phyloP scores from a whole-genome alignment of 2,113 vertebrate genomes.

The Microcebus ravelobensis region DNA sequence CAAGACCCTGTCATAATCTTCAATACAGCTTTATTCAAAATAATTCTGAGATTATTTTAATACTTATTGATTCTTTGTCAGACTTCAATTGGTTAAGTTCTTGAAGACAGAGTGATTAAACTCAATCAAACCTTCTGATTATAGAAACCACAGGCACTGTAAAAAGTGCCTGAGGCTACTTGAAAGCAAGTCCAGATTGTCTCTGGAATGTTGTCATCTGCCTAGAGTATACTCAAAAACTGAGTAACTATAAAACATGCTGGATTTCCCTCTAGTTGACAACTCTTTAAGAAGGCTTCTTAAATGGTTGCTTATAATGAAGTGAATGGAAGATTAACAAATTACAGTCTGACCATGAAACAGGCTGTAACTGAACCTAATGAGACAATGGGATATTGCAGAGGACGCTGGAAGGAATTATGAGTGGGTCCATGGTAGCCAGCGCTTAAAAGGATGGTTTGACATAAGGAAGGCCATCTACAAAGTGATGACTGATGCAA shows the following conservation, averaged over 20 bases:
- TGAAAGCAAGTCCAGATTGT: background rate
- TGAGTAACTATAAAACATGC: slow-evolving; percentile 7
- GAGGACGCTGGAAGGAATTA: slow-evolving; percentile 42
- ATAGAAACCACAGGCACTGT: background rate
- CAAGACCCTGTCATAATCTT: background rate
- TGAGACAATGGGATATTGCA: slow-evolving; percentile 28
- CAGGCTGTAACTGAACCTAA: background rate
- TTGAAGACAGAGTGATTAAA: background rate
- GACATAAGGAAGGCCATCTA: background rate
- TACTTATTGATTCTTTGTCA: background rate
- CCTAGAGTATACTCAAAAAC: background rate
- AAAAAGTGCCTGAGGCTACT: background rate
- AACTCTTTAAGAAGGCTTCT: background rate
- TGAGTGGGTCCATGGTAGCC: background rate
- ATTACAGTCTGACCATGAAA: slow-evolving; percentile 16
- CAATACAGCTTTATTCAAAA: background rate
- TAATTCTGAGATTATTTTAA: background rate
- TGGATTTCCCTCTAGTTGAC: background rate
- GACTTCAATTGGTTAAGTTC: background rate
- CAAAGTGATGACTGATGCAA: background rate
- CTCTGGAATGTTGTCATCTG: slow-evolving; percentile 20
- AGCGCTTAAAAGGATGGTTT: background rate
- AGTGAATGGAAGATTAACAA: slow-evolving; percentile 29
- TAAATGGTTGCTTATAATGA: slow-evolving; percentile 23
- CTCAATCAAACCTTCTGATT: background rate